Evolutionary conservation across 2,797 vertebrate species (phyloP).

Genomic region (Astyanax mexicanus): DNA sequence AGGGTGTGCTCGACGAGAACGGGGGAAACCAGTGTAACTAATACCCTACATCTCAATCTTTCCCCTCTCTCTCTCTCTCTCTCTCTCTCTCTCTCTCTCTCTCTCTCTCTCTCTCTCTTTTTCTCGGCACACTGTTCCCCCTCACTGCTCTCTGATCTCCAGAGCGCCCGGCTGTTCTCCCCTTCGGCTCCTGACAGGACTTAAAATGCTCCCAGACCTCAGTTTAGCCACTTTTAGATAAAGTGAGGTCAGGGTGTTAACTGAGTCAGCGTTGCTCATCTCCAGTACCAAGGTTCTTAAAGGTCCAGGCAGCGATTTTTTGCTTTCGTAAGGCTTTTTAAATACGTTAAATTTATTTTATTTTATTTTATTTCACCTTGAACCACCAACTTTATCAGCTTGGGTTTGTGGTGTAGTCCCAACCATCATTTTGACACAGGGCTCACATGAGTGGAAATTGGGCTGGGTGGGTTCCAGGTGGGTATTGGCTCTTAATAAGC

Average conservation of each 20-base stretch:
- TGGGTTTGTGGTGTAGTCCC: background rate
- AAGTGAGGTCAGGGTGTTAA: background rate
- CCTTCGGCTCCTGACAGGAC: background rate
- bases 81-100: slow-evolving; percentile 33
- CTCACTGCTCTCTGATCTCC: slow-evolving; percentile 24
- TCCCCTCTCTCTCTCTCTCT: background rate
- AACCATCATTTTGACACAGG: no score
- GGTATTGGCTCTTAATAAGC: no score
- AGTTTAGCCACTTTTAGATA: slow-evolving; percentile 1
- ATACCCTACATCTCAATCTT: slow-evolving; percentile 45
- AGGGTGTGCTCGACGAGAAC: background rate
- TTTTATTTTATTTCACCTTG: background rate
- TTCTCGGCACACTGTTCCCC: slow-evolving; percentile 28
- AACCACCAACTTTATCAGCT: no score
- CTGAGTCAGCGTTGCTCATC: background rate
- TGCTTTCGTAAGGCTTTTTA: no score
- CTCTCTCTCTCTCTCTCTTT: background rate
- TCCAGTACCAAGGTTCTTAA: no score
- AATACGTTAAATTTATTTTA: no score
- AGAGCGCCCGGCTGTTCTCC: background rate
- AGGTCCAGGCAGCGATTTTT: no score
- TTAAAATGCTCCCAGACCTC: background rate
- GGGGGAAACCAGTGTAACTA: slow-evolving; percentile 37
- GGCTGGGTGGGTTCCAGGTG: no score
- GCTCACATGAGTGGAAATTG: no score